Conservation (phyloP, 2,888 invertebrate species). For the Lordiphosa fenestrarum region DNA sequence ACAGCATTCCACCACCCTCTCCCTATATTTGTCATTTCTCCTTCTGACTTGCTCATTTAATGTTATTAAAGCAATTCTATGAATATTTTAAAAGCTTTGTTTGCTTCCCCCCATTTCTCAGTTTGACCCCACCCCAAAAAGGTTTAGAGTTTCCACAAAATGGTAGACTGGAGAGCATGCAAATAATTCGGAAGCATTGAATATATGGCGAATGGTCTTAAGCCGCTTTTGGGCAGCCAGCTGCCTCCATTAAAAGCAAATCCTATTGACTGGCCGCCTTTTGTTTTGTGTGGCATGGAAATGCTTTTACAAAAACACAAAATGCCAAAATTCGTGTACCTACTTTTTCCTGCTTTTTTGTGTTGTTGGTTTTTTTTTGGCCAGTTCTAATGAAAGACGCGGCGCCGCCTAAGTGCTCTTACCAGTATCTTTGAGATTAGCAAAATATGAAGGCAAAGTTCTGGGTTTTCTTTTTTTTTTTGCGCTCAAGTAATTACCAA, state of each 20-base stretch:
- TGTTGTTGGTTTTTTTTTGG: conserved; percentile 49
- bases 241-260: conserved; percentile 34
- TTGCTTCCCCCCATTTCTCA: conserved; percentile 1
- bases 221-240: conserved; percentile 66
- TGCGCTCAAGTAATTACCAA: conserved; percentile 24
- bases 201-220: conserved; percentile 18
- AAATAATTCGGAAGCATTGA: conserved; percentile 44
- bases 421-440: conserved; percentile 32
- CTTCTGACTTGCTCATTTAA: conserved; percentile 54
- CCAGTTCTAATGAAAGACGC: conserved; percentile 1
- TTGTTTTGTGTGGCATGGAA: conserved; percentile 62
- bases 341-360: conserved; percentile 38
- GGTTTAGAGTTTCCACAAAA: conserved; percentile 58
- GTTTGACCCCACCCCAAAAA: conserved; percentile 38
- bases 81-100: conserved; percentile 68
- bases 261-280: conserved; percentile 53
- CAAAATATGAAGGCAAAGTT: conserved; percentile 54
- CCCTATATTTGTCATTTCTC: conserved; percentile 18
- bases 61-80: conserved; percentile 72
- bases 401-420: conserved; percentile 44
- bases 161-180: conserved; percentile 36
- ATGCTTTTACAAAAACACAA: conserved; percentile 63
- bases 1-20: background rate
- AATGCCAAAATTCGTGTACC: conserved; percentile 21
- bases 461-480: conserved; percentile 29